These are phyloP conservation scores for Molorchus minor DNA, from an alignment of 2,888 invertebrate genomes.

Conservation along the genomic window DNA sequence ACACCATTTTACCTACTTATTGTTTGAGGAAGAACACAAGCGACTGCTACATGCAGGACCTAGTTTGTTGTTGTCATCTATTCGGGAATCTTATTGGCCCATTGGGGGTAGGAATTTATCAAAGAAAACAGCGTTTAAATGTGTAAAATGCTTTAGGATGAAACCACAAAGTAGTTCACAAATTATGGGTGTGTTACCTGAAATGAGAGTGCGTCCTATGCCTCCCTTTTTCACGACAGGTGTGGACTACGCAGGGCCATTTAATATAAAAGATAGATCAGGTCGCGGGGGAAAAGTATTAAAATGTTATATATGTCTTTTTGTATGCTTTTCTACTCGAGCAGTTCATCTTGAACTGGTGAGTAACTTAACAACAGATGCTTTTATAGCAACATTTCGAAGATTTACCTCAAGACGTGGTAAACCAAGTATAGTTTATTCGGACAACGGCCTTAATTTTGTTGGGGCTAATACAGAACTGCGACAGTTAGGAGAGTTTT, in stretches of 20 bases:
- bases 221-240: slow-evolving; percentile 25
- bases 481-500: neutral
- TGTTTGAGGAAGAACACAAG: slow-evolving; percentile 28
- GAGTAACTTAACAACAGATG: no score
- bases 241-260: slow-evolving; percentile 30
- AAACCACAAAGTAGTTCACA: neutral
- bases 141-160: slow-evolving; percentile 32
- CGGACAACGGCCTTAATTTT: slow-evolving; percentile 12
- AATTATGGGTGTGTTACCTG: slow-evolving; percentile 27
- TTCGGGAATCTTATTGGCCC: slow-evolving; percentile 18
- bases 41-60: slow-evolving; percentile 33
- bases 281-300: slow-evolving; percentile 13
- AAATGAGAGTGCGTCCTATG: slow-evolving; percentile 20
- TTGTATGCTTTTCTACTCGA: slow-evolving; percentile 21
- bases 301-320: slow-evolving; percentile 19
- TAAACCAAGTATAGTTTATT: slow-evolving; percentile 2
- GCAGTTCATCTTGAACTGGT: no score
- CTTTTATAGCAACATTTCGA: no score
- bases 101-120: slow-evolving; percentile 30
- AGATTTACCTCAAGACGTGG: neutral
- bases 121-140: slow-evolving; percentile 27
- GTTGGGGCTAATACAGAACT: slow-evolving; percentile 8
- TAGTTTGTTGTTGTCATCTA: slow-evolving; percentile 24
- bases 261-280: slow-evolving; percentile 27
- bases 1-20: slow-evolving; percentile 29